Conservation (phyloP, 2,888 invertebrate species). For the Smittia aterrima region DNA sequence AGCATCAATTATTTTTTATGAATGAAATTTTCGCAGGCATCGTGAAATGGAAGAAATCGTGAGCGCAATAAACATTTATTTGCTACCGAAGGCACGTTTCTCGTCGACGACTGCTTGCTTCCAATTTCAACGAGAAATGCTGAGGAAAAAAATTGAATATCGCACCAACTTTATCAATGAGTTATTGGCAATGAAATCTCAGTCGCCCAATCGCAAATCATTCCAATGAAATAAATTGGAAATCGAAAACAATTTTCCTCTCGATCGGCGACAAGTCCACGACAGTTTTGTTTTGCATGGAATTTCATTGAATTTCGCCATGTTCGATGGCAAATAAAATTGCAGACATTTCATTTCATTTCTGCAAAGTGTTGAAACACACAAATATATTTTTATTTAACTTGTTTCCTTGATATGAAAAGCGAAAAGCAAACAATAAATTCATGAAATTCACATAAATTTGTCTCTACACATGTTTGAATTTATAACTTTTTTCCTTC, state of each 20-base stretch:
- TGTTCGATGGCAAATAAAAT: background rate
- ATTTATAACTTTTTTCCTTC: background rate
- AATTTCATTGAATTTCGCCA: background rate
- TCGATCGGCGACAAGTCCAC: background rate
- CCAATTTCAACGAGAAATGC: background rate
- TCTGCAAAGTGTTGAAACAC: slow-evolving; percentile 1
- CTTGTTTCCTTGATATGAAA: background rate
- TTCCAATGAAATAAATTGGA: slow-evolving; percentile 36
- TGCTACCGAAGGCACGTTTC: slow-evolving; percentile 40
- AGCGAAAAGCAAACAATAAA: slow-evolving; percentile 25
- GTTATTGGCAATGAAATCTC: slow-evolving; percentile 33
- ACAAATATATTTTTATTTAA: slow-evolving; percentile 7
- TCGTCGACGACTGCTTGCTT: background rate
- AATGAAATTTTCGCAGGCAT: slow-evolving; percentile 15
- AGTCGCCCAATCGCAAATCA: slow-evolving; percentile 33
- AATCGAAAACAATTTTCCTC: slow-evolving; percentile 2
- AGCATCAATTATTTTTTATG: slow-evolving; percentile 39
- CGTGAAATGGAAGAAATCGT: slow-evolving; percentile 14
- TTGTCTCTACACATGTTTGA: slow-evolving; percentile 30
- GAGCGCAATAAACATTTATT: slow-evolving; percentile 39
- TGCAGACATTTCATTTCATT: too few relatives aligned
- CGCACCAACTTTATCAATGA: slow-evolving; percentile 26
- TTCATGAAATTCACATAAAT: slow-evolving; percentile 37
- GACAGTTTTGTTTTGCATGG: background rate
- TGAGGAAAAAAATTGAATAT: background rate